A percentile compares a stretch with the other conserved stretches of the same genome.
Conservation (phyloP, 1,140 invertebrate genomes). For the Caenorhabditis tropicalis region DNA sequence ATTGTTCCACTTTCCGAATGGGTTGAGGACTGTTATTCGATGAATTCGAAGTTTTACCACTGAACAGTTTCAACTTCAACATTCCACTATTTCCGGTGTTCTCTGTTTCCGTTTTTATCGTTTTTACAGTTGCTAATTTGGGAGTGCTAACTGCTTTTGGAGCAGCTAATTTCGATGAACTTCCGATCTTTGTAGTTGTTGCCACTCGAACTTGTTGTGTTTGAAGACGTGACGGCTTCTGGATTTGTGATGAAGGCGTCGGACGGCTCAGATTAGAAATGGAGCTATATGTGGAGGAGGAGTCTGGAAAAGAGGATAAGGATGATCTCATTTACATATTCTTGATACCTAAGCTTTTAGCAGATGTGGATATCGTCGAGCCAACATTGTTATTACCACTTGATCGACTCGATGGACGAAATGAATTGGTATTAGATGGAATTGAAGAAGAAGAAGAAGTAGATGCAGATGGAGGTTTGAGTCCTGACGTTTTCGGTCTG, state of each 20-base stretch:
- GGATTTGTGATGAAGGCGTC: slow-evolving; percentile 3
- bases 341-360: slow-evolving; percentile 4
- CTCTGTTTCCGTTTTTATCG: neutral
- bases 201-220: slow-evolving; percentile 24
- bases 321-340: neutral
- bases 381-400: slow-evolving; percentile 35
- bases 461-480: neutral
- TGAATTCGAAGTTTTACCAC: neutral
- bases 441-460: neutral
- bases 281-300: neutral
- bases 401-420: slow-evolving; percentile 25
- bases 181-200: slow-evolving; percentile 25
- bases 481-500: slow-evolving; percentile 17
- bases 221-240: slow-evolving; percentile 1
- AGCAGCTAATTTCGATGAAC: slow-evolving; percentile 7
- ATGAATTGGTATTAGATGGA: no score
- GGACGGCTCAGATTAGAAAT: slow-evolving; percentile 15
- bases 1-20: neutral
- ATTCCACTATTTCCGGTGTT: neutral
- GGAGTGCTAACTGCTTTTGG: slow-evolving; percentile 20
- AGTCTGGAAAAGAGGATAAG: neutral
- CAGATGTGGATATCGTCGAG: slow-evolving; percentile 31
- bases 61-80: slow-evolving; percentile 21
- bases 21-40: slow-evolving; percentile 4
- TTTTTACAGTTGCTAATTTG: slow-evolving; percentile 12